These are phyloP conservation scores for Drepana falcataria DNA, from an alignment of 2,888 invertebrate genomes.

Conservation along the genomic window DNA sequence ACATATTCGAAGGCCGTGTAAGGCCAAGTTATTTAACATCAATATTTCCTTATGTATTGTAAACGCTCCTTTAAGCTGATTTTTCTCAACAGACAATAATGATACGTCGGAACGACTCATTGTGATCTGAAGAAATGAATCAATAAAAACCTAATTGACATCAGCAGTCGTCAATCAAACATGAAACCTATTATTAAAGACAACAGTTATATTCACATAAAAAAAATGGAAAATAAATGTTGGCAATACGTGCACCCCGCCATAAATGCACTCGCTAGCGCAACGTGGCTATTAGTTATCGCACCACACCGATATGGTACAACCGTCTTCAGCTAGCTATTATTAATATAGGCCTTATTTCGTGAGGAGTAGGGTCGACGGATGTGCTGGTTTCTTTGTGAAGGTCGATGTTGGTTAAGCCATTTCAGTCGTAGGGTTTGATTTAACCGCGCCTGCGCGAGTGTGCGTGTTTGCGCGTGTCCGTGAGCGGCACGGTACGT, in stretches of 20 bases:
- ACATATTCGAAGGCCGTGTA: too few species aligned
- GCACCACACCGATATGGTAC: slow-evolving; percentile 14
- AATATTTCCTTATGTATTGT: too few species aligned
- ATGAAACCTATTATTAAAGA: slow-evolving; percentile 15
- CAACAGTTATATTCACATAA: slow-evolving; percentile 50
- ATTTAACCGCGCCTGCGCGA: slow-evolving; percentile 51
- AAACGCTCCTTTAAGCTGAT: too few species aligned
- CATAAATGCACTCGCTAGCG: slow-evolving; percentile 77
- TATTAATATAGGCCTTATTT: slow-evolving; percentile 30
- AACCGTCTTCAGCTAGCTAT: slow-evolving; percentile 27
- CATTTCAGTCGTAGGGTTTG: slow-evolving; percentile 23
- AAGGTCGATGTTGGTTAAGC: slow-evolving; percentile 59
- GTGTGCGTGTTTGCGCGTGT: slow-evolving; percentile 46
- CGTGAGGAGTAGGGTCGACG: slow-evolving; percentile 35
- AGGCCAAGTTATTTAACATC: too few species aligned
- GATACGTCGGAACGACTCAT: not conserved
- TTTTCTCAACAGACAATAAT: too few species aligned
- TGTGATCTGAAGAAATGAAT: not conserved
- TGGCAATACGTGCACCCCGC: slow-evolving; percentile 59
- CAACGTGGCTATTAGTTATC: slow-evolving; percentile 61
- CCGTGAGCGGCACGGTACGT: slow-evolving; percentile 28
- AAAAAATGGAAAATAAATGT: slow-evolving; percentile 63
- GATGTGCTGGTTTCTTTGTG: slow-evolving; percentile 67
- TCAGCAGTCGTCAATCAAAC: slow-evolving; percentile 12
- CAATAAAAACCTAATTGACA: slow-evolving; percentile 1